Evolutionary conservation across 2,888 invertebrate genomes (phyloP), one percentile per base, ranked within the genome.

Genomic region (Acleris holmiana): DNA sequence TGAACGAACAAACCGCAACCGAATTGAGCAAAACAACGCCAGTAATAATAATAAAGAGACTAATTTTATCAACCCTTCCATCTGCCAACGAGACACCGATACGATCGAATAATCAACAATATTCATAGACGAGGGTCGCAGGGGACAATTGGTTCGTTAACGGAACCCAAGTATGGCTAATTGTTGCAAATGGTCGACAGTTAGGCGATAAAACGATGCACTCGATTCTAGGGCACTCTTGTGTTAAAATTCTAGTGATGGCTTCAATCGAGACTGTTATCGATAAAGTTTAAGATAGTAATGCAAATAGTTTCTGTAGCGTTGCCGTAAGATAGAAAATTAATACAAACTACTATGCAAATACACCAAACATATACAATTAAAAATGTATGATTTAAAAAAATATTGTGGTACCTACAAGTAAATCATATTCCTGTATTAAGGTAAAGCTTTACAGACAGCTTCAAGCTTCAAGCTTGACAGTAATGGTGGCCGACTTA

Each of bases 101-200:
- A 60, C 25, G 44, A 60, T 59, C 60, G 46, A 56, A 56, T 66
- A 57, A 61, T 61, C 47, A 61, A 57, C 51, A 46, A 51, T 72
- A 70, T 67, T 69, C 66, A 68, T 70, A 64, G 69, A 67, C 69
- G 68, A 71, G 69, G 67, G 67, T 61, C 66, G 29, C 48, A n/a
- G 41, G 47, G 65, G 73, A 85, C 86, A 86, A 88, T 87, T 86
- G 86, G 76, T 81, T 87, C 85, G 82, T 86, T 86, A 88, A 84
- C 75, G 73, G 73, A 72, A 71, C 75, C 77, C 77, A 80, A 80
- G 79, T 79, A 80, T 75, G 72, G 79, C 83, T 89, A 89, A 90
- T 90, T 89, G 87, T 85, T 83, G 87, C 87, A 85, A 89, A 89
- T 85, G 83, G 79, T 73, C 70, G 77, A 75, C 77, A 78, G 84